These are phyloP conservation scores for Hycleus cichorii DNA, from an alignment of 1,140 invertebrate genomes.

Conservation along the genomic window DNA sequence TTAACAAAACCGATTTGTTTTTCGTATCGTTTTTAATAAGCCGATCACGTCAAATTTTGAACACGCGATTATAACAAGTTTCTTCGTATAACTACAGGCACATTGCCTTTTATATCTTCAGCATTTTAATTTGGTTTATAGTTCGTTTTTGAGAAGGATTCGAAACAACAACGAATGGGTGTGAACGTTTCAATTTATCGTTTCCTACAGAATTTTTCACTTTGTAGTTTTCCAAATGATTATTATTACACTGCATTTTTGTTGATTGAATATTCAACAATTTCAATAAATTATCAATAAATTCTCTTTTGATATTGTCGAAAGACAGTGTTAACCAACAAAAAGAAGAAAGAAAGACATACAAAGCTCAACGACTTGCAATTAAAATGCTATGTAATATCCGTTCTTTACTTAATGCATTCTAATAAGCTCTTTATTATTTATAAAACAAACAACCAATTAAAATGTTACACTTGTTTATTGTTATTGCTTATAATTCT, in stretches of 20 bases:
- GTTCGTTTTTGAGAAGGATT: too few relatives aligned
- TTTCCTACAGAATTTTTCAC: too few relatives aligned
- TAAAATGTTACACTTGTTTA: slow-evolving; percentile 6
- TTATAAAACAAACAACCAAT: slow-evolving; percentile 15
- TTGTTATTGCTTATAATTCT: background rate
- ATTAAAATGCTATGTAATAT: slow-evolving; percentile 15
- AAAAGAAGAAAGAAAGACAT: too few relatives aligned
- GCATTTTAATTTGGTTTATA: slow-evolving; percentile 7
- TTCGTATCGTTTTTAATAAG: background rate
- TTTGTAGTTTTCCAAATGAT: too few relatives aligned
- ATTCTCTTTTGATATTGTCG: too few relatives aligned
- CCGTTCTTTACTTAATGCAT: slow-evolving; percentile 12
- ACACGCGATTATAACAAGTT: slow-evolving; percentile 16
- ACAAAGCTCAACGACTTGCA: background rate
- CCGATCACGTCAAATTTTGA: slow-evolving; percentile 13
- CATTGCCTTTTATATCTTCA: slow-evolving; percentile 10
- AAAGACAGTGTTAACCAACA: too few relatives aligned
- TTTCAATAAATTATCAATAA: too few relatives aligned
- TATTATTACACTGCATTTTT: too few relatives aligned
- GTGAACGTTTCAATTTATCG: too few relatives aligned
- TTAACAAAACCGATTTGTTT: background rate
- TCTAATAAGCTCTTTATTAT: slow-evolving; percentile 12
- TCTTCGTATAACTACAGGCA: slow-evolving; percentile 14
- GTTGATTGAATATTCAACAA: too few relatives aligned
- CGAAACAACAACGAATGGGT: too few relatives aligned